Evolutionary conservation across 2,888 invertebrate genomes (phyloP), one percentile per base, ranked within the genome.

Genomic region (Cerceris ruficornis): DNA sequence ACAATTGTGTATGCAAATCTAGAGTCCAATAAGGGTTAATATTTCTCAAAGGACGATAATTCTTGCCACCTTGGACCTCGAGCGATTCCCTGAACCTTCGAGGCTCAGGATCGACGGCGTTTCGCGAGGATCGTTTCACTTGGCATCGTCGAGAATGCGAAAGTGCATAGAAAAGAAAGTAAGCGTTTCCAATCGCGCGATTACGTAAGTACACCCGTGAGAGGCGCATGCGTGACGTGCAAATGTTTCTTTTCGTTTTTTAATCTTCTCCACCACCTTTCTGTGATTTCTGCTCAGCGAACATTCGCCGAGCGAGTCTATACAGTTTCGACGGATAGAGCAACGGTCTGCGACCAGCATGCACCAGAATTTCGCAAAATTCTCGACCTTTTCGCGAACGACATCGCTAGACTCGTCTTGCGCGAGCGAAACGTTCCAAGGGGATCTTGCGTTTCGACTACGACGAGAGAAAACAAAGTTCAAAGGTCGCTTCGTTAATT

Each of bases 21-120:
- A n/a, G n/a, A n/a, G n/a, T n/a, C n/a, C n/a, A n/a, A n/a, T n/a
- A n/a, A n/a, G n/a, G n/a, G n/a, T n/a, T n/a, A n/a, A n/a, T n/a
- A n/a, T n/a, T n/a, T n/a, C n/a, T n/a, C n/a, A n/a, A n/a, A n/a
- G n/a, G 28, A 28, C 28, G 28, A 28, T 28, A 28, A 28, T 28
- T 28, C 28, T 28, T 28, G 1, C 28, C 28, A 28, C 28, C 4
- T 28, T 28, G 28, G 28, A 28, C 28, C 1, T 46, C 11, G 11
- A 46, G 46, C 9, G 46, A 46, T 46, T 46, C 6, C 11, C 9
- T 59, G n/a, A 1, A 49, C 42, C 14, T 41, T 13, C 13, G 14
- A 13, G 49, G 54, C 77, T 84, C 84, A 80, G 69, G 84, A 85
- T 84, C 85, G 81, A 76, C 69, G 64, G 69, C 54, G 65, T 70